Evolutionary conservation across 2,888 invertebrate genomes (phyloP).

Genomic region (Scaptomyza flava): DNA sequence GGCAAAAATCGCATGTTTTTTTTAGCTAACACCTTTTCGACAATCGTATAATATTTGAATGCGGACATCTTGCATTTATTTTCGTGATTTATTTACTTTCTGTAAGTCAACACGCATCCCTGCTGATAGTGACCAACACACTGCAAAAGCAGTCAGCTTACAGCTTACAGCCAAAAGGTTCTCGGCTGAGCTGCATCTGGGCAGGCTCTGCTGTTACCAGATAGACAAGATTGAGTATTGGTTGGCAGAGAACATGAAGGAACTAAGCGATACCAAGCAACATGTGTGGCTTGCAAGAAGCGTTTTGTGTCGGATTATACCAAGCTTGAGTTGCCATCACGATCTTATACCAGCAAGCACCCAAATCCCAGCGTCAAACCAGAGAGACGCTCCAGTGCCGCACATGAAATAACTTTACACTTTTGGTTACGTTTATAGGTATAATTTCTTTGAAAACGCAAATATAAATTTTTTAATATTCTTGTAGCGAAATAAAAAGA

Average conservation of each 20-base stretch:
- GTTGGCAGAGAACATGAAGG: slow-evolving; percentile 34
- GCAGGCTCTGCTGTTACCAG: not conserved
- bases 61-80: not conserved
- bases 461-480: too few species aligned
- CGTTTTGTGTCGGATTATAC: too few species aligned
- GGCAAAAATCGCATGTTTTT: not conserved
- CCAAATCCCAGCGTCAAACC: too few species aligned
- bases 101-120: not conserved
- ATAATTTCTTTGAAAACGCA: too few species aligned
- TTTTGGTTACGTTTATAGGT: too few species aligned
- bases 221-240: slow-evolving; percentile 20
- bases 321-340: too few species aligned
- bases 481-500: too few species aligned
- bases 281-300: slow-evolving; percentile 6
- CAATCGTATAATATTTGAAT: not conserved
- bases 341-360: too few species aligned
- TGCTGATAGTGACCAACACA: not conserved
- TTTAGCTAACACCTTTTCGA: too few species aligned
- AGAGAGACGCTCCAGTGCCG: too few species aligned
- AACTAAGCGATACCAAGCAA: slow-evolving; percentile 42
- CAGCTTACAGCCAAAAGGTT: too few species aligned
- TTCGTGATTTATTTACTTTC: not conserved
- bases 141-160: slow-evolving; percentile 7
- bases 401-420: too few species aligned
- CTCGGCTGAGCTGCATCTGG: slow-evolving; percentile 18